Evolutionary conservation across 1,140 invertebrate genomes (phyloP), one percentile per base, ranked within the genome.

Genomic region (Cephus cinctus): DNA sequence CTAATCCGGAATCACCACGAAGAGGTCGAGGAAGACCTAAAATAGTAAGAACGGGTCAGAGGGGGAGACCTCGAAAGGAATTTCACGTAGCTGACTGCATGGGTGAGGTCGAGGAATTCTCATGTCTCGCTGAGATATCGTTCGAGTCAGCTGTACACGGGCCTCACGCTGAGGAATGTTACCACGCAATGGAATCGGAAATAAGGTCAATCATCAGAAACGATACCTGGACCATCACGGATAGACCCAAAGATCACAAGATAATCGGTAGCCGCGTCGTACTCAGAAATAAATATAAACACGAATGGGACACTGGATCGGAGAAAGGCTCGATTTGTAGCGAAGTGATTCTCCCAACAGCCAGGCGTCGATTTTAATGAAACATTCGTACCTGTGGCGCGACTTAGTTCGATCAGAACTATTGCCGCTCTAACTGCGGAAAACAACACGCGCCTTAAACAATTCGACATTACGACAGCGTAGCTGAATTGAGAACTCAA

Each of bases 231-330:
- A 36, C 40, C 22, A 14, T 74, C 6, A 56, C 57, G 5, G 40
- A 59, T 9, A 42, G 56, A 40, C 62, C 65, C 20, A 22, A 31
- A 20, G 23, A 47, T 14, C 1, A 30, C 42, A 44, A 39, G 61
- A 57, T 67, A 50, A 52, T 68, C 11, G 59, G 61, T 8, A 54
- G 56, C 46, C 52, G 57, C 44, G 65, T 63, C 56, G 67, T 76
- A 11, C 63, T 65, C 5, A 63, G 55, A 49, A 55, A 60, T 15
- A 71, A 73, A 34, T 40, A 20, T 15, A 19, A 52, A 14, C n/a
- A 19, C 27, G 36, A 52, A n/a, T 39, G 45, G 39, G 8, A 44
- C 30, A 6, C 4, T 58, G n/a, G 30, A 47, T 15, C 12, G 50
- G 1, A 40, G 52, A 22, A 57, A 61, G 36, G 23, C n/a, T n/a